phyloP scores from a whole-genome alignment of 2,797 vertebrate species.

The Cephalopachus bancanus region DNA sequence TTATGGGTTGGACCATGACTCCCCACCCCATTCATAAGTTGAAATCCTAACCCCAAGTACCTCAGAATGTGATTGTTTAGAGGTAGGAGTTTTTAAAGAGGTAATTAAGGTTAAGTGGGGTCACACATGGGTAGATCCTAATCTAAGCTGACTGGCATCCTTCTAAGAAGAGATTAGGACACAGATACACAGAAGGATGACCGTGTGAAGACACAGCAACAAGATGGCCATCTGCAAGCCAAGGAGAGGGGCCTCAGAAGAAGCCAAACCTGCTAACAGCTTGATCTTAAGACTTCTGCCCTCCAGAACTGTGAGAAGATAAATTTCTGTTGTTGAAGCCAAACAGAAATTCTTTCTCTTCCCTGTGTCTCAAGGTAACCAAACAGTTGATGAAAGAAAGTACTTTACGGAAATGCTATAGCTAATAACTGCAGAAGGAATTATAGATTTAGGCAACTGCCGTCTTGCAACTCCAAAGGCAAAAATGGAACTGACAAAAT shows the following conservation, averaged over 20 bases:
- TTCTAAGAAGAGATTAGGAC: neutral
- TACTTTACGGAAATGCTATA: conserved; percentile 11
- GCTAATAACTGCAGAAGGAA: neutral
- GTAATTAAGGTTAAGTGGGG: neutral
- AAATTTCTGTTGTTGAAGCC: neutral
- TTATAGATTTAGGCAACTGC: neutral
- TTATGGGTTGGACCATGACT: neutral
- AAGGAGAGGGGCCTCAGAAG: neutral
- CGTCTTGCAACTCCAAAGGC: neutral
- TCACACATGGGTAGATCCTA: neutral
- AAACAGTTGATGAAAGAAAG: neutral
- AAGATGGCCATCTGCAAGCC: neutral
- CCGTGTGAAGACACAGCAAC: neutral
- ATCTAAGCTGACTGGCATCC: neutral
- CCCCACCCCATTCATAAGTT: neutral
- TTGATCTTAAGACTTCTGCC: neutral
- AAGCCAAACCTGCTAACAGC: neutral
- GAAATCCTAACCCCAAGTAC: neutral
- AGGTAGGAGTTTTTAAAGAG: neutral
- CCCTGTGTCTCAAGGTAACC: neutral
- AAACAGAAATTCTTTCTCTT: neutral
- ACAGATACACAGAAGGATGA: neutral
- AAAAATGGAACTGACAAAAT: neutral
- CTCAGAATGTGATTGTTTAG: neutral
- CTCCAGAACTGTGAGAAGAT: neutral